A percentile compares a stretch with the other conserved stretches of the same genome.
Conservation (phyloP, 2,888 invertebrate genomes). For the Meloe dianella region DNA sequence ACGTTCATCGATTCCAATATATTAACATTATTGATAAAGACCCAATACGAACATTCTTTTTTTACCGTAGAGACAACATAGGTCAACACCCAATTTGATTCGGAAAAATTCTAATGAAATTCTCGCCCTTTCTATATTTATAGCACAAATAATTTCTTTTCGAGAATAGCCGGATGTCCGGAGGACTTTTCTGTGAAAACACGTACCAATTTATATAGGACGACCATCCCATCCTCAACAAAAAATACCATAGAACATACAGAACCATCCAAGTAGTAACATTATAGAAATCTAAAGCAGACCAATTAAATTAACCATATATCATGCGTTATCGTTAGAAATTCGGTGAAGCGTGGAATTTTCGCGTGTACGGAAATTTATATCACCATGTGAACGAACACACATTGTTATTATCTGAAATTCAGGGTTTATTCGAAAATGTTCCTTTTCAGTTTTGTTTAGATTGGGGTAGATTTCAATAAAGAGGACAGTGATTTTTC, state of each 20-base stretch:
- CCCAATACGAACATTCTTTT: slow-evolving; percentile 16
- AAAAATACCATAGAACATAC: background rate
- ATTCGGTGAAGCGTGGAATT: slow-evolving; percentile 47
- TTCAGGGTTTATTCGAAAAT: background rate
- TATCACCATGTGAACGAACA: slow-evolving; percentile 40
- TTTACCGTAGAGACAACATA: background rate
- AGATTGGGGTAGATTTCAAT: background rate
- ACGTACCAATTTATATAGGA: slow-evolving; percentile 23
- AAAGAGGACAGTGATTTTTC: background rate
- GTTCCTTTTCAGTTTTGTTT: background rate
- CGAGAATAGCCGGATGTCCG: background rate
- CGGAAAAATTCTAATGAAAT: background rate
- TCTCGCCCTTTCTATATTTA: background rate
- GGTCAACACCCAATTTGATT: slow-evolving; percentile 12
- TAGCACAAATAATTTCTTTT: background rate
- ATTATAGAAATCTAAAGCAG: slow-evolving; percentile 34
- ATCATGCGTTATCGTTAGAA: slow-evolving; percentile 55
- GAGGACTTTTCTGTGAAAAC: background rate
- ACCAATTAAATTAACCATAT: slow-evolving; percentile 55
- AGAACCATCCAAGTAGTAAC: background rate
- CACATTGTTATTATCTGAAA: slow-evolving; percentile 32
- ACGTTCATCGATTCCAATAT: slow-evolving; percentile 23
- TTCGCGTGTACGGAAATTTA: slow-evolving; percentile 49
- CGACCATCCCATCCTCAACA: background rate
- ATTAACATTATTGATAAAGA: slow-evolving; percentile 26